Base-by-base conservation (phyloP, 2,797 vertebrate genomes). In the Syngnathus rostellatus region DNA sequence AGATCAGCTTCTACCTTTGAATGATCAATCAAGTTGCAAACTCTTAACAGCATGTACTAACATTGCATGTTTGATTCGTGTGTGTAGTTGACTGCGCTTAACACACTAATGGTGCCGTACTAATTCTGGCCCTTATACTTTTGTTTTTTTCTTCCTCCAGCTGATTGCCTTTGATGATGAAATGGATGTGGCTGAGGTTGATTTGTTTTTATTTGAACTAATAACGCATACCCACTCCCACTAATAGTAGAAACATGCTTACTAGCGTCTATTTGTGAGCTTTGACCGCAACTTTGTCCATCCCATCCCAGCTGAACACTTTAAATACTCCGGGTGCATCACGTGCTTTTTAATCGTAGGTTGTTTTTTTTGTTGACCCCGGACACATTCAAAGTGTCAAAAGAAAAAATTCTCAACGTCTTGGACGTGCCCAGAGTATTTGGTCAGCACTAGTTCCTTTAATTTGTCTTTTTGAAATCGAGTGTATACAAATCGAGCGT, bases 101-200 rank as follows among this genome's bases (percentile, higher is more conserved):
- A 50, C 68, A 45, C 64, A 73, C 80, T 81, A 81, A 82, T 70
- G 63, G 53, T 57, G 66, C 85, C 78, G 84, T 81, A 94, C 92
- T 96, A 96, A 93, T 69, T 68, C 61, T 86, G 77, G 31, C 73
- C 68, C 80, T 85, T 93, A 84, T 90, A 89, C 88, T 88, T 85
- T 81, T 31, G 31, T 31, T 91, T 85, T 92, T 51, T 51, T 21
- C 84, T 92, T 93, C 87, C 74, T 93, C 87, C 74, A 89, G 95
- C 94, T 94, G 87, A 92, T 97, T 93, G 91, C 95, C 92, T 94
- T 98, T 95, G 94, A 95, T 90, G 92, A 93, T 91, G 94, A 96
- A 84, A 92, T 94, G 94, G 96, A 98, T 93, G 95, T 94, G 91
- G 92, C 95, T 88, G 97, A 98, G 97, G 97, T 99, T 90, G 90